Base-by-base conservation (phyloP, 2,888 invertebrate genomes). In the Orchesellides sinensis region DNA sequence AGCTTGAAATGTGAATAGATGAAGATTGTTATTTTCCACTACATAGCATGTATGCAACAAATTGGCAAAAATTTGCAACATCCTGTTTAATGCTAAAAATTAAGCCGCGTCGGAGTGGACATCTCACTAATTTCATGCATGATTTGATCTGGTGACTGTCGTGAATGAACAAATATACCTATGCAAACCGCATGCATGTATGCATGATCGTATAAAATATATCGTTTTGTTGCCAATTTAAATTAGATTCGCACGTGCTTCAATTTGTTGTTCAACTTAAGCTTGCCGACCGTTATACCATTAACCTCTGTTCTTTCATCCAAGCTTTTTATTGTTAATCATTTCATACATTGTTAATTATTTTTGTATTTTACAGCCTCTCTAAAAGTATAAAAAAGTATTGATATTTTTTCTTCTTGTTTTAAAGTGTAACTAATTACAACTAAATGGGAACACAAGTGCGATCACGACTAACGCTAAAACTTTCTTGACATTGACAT, bases 361-460 rank as follows among this genome's bases (percentile, higher is more conserved):
- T n/a, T n/a, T n/a, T n/a, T n/a, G n/a, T n/a, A n/a, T n/a, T n/a
- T n/a, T n/a, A n/a, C n/a, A n/a, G n/a, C n/a, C n/a, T n/a, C n/a
- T n/a, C n/a, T n/a, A n/a, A n/a, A n/a, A n/a, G n/a, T n/a, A n/a
- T n/a, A n/a, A n/a, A n/a, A 54, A 6, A 54, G 25, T 17, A 49
- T 49, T 2, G n/a, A n/a, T 47, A 47, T 47, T 17, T 52, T 21
- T 12, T n/a, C n/a, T n/a, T n/a, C n/a, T 54, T 17, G 25, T 23
- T 23, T 21, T 10, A 25, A 54, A 54, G 54, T 54, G 25, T 23
- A 54, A 54, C 23, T n/a, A 47, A 47, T 35, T n/a, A 47, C 3
- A 54, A 5, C 25, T 63, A 61, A 32, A 32, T 21, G 3, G 72
- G 83, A 84, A 84, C 79, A 83, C 85, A 85, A 78, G 65, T 85